Evolutionary conservation across 2,797 vertebrate species (phyloP).

Genomic region (Oceanodroma leucorhoa): DNA sequence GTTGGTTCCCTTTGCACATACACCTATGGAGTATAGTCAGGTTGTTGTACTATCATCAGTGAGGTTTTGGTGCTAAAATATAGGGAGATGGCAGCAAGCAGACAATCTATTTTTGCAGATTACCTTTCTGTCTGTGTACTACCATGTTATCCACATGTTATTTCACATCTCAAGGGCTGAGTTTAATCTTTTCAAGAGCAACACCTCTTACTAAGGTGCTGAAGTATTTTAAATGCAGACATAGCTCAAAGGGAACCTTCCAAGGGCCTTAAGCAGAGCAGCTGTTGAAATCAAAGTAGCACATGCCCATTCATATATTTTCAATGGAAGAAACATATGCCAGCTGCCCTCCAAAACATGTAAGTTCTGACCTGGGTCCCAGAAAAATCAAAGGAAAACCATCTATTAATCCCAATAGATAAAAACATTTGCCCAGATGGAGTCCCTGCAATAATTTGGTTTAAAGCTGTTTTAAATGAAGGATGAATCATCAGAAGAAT

Average conservation of each 20-base stretch:
- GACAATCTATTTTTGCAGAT: background rate
- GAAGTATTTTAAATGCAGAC: background rate
- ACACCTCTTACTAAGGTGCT: background rate
- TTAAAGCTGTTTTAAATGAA: background rate
- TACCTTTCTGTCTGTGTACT: background rate
- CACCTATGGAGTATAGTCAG: background rate
- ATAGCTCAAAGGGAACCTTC: background rate
- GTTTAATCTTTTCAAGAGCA: background rate
- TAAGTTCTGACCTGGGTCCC: background rate
- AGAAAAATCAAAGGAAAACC: background rate
- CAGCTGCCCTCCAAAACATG: background rate
- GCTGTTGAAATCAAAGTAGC: background rate
- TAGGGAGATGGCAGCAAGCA: background rate
- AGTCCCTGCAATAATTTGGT: background rate
- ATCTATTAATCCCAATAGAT: background rate
- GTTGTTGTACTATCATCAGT: background rate
- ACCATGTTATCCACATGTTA: fast-evolving
- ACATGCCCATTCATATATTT: background rate
- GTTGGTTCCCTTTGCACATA: background rate
- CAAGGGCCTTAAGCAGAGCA: background rate
- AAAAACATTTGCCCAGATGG: background rate
- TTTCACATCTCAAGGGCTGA: background rate
- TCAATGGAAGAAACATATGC: background rate
- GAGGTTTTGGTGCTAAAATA: background rate
- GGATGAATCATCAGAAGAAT: background rate